These are phyloP conservation scores for Phoenicopterus ruber DNA, from an alignment of 2,113 vertebrate species.

Conservation along the genomic window DNA sequence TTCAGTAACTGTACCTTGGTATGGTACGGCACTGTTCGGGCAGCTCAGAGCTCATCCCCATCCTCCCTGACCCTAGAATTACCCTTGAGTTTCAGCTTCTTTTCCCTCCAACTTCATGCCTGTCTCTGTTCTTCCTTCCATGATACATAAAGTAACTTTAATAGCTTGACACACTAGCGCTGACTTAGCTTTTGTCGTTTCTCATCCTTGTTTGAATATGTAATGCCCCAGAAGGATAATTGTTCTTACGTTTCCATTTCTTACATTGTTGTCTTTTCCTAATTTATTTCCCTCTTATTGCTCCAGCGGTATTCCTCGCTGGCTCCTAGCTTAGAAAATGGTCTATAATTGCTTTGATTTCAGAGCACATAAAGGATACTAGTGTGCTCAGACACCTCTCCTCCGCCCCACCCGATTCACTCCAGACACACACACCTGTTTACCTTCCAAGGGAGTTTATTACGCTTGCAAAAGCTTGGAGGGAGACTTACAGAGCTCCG, in stretches of 20 bases:
- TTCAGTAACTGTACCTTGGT: neutral
- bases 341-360: neutral
- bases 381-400: neutral
- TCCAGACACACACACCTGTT: neutral
- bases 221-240: neutral
- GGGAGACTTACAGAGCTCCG: neutral
- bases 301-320: neutral
- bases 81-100: neutral
- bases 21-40: neutral
- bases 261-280: neutral
- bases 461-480: neutral
- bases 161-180: neutral
- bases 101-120: neutral
- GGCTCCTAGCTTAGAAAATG: neutral
- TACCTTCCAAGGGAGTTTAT: neutral
- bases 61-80: neutral
- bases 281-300: neutral
- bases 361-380: neutral
- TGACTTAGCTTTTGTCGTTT: neutral
- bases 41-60: neutral
- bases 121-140: neutral
- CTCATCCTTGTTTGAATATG: neutral
- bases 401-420: accelerated
- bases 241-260: neutral
- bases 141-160: neutral